Evolutionary conservation across 2,888 invertebrate genomes (phyloP).

Genomic region (Acleris sparsana): DNA sequence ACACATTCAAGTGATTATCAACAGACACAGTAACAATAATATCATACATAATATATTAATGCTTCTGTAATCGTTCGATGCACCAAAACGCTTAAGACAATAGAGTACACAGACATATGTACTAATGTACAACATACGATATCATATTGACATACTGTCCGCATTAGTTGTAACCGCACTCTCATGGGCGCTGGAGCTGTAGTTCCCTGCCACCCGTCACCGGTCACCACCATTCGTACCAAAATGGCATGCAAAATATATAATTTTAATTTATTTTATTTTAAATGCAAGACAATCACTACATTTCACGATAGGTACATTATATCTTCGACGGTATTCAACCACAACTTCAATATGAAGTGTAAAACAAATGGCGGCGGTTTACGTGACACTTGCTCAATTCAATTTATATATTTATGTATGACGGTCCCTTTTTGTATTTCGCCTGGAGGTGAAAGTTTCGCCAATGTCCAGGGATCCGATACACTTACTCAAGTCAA

Average conservation of each 20-base stretch:
- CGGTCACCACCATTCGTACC: slow-evolving; percentile 18
- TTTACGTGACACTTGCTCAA: neutral
- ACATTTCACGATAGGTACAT: slow-evolving; percentile 32
- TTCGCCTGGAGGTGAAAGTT: too few species aligned
- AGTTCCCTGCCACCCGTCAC: neutral
- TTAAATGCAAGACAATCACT: slow-evolving; percentile 39
- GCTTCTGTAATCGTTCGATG: neutral
- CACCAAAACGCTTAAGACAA: slow-evolving; percentile 12
- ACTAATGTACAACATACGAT: slow-evolving; percentile 3
- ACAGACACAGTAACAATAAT: slow-evolving; percentile 10
- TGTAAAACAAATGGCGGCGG: slow-evolving; percentile 19
- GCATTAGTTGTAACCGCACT: neutral
- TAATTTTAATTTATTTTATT: slow-evolving; percentile 24
- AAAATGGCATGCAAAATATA: slow-evolving; percentile 38
- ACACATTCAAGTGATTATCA: too few species aligned
- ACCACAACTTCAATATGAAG: slow-evolving; percentile 46
- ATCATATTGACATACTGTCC: neutral
- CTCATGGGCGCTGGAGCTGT: neutral
- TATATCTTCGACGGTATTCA: slow-evolving; percentile 32
- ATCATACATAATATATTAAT: slow-evolving; percentile 17
- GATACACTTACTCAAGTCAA: too few species aligned
- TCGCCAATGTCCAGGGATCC: too few species aligned
- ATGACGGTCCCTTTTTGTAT: too few species aligned
- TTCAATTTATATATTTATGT: too few species aligned
- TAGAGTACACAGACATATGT: slow-evolving; percentile 22